Conservation (phyloP, 2,797 vertebrate genomes). For the Acropternis orthonyx region DNA sequence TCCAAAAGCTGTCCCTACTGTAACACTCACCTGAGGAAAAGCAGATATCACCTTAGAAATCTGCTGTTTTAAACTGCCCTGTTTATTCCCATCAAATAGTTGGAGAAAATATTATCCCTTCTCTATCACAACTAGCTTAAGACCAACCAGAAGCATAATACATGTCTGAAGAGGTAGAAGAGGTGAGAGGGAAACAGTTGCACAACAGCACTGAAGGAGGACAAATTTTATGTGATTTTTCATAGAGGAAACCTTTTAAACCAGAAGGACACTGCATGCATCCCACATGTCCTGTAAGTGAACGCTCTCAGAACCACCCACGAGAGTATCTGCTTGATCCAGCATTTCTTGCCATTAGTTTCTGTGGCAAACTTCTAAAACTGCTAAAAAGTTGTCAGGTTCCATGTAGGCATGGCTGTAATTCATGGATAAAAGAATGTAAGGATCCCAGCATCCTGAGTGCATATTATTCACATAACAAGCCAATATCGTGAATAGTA, state of each 20-base stretch:
- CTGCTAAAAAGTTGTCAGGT: neutral
- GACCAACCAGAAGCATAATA: neutral
- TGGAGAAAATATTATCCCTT: neutral
- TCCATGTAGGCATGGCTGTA: neutral
- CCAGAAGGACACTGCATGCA: neutral
- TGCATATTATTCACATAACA: neutral
- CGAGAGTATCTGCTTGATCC: neutral
- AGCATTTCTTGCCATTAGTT: neutral
- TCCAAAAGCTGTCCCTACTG: neutral
- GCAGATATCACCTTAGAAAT: neutral
- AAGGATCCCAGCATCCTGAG: neutral
- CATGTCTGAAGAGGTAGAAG: neutral
- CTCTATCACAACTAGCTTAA: neutral
- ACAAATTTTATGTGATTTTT: neutral
- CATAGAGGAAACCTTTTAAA: neutral
- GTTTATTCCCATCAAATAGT: neutral
- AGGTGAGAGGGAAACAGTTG: neutral
- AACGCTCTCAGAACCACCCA: neutral
- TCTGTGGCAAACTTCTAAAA: neutral
- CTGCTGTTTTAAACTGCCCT: neutral
- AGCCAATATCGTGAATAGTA: neutral
- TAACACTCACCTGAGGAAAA: neutral
- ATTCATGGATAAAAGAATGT: neutral
- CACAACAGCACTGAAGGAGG: neutral
- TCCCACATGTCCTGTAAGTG: neutral